These are phyloP conservation scores for Uropsilus gracilis DNA, from an alignment of 2,113 vertebrate species.

Conservation along the genomic window DNA sequence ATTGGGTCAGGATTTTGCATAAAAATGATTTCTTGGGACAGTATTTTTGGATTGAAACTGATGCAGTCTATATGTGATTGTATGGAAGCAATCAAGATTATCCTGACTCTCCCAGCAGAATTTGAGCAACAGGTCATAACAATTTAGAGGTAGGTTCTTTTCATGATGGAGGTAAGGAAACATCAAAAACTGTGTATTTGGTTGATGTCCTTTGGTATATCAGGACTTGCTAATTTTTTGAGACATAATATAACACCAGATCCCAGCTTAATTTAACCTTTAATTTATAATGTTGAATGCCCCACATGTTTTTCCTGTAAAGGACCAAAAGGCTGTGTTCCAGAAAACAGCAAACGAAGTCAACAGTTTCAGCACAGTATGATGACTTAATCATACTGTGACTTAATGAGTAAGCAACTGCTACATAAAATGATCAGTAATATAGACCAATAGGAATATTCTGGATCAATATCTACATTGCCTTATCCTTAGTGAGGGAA, in stretches of 20 bases:
- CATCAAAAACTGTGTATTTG: neutral
- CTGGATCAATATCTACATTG: neutral
- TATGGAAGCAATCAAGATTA: conserved; percentile 52
- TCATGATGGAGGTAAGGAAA: neutral
- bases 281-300: neutral
- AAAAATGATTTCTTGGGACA: conserved; percentile 48
- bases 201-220: neutral
- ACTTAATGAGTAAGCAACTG: neutral
- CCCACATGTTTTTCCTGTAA: neutral
- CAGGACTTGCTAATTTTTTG: neutral
- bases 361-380: neutral
- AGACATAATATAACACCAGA: neutral
- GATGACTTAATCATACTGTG: neutral
- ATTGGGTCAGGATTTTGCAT: neutral
- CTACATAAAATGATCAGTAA: neutral
- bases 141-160: conserved; percentile 31
- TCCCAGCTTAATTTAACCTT: neutral
- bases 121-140: conserved; percentile 38
- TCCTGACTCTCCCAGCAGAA: conserved; percentile 43
- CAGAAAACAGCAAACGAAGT: neutral
- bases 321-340: neutral
- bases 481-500: neutral
- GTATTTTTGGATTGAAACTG: conserved; percentile 61
- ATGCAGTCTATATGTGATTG: conserved; percentile 64
- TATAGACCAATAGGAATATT: neutral